These are phyloP conservation scores for Augiades crinisus DNA, from an alignment of 2,888 invertebrate species.

Conservation along the genomic window DNA sequence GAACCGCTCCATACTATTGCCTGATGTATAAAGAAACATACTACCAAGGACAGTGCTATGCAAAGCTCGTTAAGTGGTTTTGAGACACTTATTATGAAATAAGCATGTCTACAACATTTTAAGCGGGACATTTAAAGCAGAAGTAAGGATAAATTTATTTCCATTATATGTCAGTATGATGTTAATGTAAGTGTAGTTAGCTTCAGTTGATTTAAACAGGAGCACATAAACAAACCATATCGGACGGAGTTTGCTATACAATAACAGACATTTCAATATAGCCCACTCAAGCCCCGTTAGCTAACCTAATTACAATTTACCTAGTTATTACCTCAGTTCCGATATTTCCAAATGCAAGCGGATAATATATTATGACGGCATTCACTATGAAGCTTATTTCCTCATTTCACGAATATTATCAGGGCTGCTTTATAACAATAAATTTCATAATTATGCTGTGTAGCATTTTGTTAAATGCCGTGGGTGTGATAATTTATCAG, in stretches of 20 bases:
- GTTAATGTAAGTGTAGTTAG: no score
- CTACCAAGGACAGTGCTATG: no score
- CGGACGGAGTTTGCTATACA: neutral
- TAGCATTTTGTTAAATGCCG: no score
- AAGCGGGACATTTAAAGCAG: no score
- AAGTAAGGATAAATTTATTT: no score
- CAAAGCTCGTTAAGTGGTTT: no score
- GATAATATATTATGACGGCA: neutral
- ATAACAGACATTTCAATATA: conserved; percentile 4
- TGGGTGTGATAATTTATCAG: no score
- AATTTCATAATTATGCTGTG: neutral
- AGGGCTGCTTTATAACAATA: neutral
- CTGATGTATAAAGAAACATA: no score
- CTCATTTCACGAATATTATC: neutral
- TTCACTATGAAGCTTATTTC: neutral
- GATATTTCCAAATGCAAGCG: neutral
- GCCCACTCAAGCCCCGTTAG: conserved; percentile 5
- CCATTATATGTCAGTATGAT: no score
- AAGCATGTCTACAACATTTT: no score
- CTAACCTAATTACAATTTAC: conserved; percentile 8
- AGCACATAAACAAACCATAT: conserved; percentile 5
- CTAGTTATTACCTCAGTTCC: conserved; percentile 1
- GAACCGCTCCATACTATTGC: no score
- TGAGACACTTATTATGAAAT: no score
- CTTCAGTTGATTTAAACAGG: neutral